Evolutionary conservation across 2,888 invertebrate species (phyloP).

Genomic region (Cistogaster globosa): DNA sequence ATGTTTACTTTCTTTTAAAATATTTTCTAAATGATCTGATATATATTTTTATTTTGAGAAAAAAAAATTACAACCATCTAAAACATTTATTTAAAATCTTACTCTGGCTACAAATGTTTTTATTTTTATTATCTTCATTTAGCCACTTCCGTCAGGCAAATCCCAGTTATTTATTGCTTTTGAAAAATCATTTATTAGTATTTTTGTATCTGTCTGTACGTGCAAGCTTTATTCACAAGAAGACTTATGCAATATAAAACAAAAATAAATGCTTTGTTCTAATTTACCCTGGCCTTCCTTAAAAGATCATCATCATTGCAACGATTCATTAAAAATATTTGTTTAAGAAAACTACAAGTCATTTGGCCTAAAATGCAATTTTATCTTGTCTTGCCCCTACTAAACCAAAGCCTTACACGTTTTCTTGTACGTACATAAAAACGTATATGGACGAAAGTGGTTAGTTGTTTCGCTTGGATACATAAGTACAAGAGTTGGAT

Average conservation of each 20-base stretch:
- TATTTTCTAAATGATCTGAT: neutral
- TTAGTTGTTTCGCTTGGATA: neutral
- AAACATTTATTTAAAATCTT: conserved; percentile 25
- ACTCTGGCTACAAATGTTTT: neutral
- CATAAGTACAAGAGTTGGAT: neutral
- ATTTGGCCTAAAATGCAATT: conserved; percentile 67
- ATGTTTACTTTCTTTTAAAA: no score
- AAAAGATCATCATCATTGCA: conserved; percentile 28
- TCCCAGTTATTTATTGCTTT: conserved; percentile 65
- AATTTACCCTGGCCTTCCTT: conserved; percentile 33
- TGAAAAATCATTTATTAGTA: conserved; percentile 48
- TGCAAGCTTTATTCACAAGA: neutral
- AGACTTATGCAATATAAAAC: neutral
- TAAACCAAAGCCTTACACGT: conserved; percentile 5
- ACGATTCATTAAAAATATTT: conserved; percentile 72
- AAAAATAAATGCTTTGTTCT: conserved; percentile 43
- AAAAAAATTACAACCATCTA: conserved; percentile 10
- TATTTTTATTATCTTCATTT: conserved; percentile 22
- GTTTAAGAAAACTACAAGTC: conserved; percentile 64
- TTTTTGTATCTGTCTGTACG: conserved; percentile 15
- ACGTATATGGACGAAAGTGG: neutral
- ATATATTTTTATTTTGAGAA: neutral
- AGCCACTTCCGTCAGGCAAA: conserved; percentile 61
- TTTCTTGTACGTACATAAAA: neutral
- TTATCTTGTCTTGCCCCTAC: conserved; percentile 46